A percentile compares a stretch with the other conserved stretches of the same genome.
Conservation (phyloP, 2,888 invertebrate genomes). For the Dasypolia templi region DNA sequence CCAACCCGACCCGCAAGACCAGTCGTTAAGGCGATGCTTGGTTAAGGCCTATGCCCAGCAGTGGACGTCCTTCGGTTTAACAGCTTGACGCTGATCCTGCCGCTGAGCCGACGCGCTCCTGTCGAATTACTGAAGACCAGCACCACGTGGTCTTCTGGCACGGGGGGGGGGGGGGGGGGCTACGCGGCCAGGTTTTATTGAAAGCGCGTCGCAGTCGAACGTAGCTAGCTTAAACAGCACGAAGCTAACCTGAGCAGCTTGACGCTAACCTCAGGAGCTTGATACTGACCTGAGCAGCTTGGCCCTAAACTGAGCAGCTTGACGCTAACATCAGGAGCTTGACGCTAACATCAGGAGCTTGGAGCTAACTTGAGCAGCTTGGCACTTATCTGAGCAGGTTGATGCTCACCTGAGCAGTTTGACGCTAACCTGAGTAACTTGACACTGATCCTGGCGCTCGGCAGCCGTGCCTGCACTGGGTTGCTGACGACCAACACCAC, state of each 20-base stretch:
- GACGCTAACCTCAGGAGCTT: not conserved
- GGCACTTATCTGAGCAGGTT: not conserved
- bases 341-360: not conserved
- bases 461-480: constrained; percentile 40
- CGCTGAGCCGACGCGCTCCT: no score
- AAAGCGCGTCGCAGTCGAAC: not conserved
- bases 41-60: no score
- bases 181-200: not conserved
- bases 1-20: no score
- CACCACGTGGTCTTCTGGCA: not conserved
- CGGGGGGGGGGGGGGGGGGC: no score
- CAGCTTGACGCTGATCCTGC: no score
- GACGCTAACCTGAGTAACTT: constrained; percentile 18
- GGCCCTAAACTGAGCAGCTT: not conserved
- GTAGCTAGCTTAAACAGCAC: not conserved
- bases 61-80: no score
- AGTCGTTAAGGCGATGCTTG: no score
- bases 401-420: not conserved
- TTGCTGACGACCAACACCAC: constrained; percentile 25
- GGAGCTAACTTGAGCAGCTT: not conserved
- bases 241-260: not conserved
- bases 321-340: not conserved
- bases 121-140: not conserved
- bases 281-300: not conserved
- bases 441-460: constrained; percentile 36